A percentile compares a stretch with the other conserved stretches of the same genome.
Evolutionary conservation across 2,113 vertebrate genomes (phyloP).

Genomic region (Oxygymnocypris stewartii): DNA sequence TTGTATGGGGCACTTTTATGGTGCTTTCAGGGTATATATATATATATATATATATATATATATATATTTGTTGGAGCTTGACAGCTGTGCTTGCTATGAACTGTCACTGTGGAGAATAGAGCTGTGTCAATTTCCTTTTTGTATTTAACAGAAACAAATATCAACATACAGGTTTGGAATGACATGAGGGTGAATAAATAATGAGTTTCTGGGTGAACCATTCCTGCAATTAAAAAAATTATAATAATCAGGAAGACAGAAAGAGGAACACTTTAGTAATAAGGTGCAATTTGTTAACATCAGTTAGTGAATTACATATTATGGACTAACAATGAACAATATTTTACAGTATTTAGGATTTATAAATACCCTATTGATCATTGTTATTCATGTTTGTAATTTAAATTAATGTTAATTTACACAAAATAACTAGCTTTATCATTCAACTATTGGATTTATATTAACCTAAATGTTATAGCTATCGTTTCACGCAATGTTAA

Average conservation of each 20-base stretch:
- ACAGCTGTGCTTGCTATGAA: slow-evolving; percentile 4
- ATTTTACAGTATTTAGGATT: not conserved
- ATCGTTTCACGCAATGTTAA: not conserved
- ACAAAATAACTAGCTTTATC: not conserved
- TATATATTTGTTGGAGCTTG: not conserved
- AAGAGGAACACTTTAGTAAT: not conserved
- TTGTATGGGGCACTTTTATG: not conserved
- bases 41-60: not conserved
- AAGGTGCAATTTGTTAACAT: not conserved
- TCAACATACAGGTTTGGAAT: slow-evolving; percentile 17
- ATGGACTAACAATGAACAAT: not conserved
- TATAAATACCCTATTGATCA: not conserved
- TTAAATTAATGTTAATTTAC: not conserved
- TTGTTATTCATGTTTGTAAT: slow-evolving; percentile 5
- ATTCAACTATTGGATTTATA: not conserved
- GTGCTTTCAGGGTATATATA: not conserved
- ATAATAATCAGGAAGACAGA: not conserved
- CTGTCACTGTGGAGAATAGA: not conserved
- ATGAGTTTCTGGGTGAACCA: not conserved
- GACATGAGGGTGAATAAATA: not conserved
- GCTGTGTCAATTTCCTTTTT: not conserved
- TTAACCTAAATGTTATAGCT: not conserved
- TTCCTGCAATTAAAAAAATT: not conserved
- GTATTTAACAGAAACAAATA: not conserved
- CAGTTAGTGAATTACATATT: not conserved